These are phyloP conservation scores for Pocillopora meandrina DNA, from an alignment of 92 coral and sea anemone species.

Conservation along the genomic window DNA sequence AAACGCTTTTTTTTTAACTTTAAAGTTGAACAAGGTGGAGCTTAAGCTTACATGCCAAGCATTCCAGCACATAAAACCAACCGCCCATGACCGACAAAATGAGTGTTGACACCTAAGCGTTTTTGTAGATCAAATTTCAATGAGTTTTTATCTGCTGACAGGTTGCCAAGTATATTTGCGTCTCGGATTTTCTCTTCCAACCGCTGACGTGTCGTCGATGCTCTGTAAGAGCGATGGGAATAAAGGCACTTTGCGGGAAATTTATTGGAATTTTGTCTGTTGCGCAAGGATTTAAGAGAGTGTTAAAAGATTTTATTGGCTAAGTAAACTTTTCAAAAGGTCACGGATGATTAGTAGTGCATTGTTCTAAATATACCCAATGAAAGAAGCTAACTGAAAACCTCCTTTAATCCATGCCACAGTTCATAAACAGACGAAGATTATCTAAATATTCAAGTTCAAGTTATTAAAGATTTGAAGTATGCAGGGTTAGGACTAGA, in stretches of 20 bases:
- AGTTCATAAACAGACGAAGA: not conserved
- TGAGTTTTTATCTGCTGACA: constrained; percentile 13
- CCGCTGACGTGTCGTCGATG: not conserved
- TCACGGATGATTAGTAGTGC: constrained; percentile 24
- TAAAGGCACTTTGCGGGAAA: not conserved
- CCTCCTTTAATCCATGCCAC: constrained; percentile 9
- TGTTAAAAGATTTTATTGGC: not conserved
- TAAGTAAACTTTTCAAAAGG: constrained; percentile 19
- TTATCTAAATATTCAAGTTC: not conserved
- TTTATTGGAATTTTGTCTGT: not conserved
- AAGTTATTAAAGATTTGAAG: constrained; percentile 7
- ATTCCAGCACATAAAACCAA: constrained; percentile 70
- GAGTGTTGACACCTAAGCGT: constrained; percentile 24
- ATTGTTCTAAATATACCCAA: constrained; percentile 7
- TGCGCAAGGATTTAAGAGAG: constrained; percentile 4
- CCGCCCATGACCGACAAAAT: constrained; percentile 51
- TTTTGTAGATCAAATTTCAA: constrained; percentile 42
- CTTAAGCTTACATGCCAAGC: constrained; percentile 52
- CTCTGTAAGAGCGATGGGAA: not conserved
- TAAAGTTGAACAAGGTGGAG: constrained; percentile 54
- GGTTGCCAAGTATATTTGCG: constrained; percentile 20
- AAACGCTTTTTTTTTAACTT: constrained; percentile 1
- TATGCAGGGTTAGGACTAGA: not conserved
- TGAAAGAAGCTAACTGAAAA: constrained; percentile 18
- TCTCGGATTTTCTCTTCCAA: not conserved